phyloP scores from a whole-genome alignment of 2,113 vertebrate species.

The Phaethornis superciliosus region DNA sequence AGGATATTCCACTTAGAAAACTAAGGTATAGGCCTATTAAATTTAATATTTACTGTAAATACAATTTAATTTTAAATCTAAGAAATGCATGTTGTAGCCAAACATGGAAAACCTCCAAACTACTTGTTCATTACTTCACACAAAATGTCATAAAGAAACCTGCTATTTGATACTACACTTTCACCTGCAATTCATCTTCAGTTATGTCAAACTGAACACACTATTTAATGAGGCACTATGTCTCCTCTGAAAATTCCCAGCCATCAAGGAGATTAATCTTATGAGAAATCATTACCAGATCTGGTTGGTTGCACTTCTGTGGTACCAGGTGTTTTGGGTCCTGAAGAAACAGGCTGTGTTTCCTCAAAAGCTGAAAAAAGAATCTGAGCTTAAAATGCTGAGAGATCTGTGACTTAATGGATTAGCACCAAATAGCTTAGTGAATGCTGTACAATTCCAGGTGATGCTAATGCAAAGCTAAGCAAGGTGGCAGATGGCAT shows the following conservation, averaged over 20 bases:
- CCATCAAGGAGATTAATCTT: neutral
- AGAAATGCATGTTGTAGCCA: neutral
- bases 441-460: neutral
- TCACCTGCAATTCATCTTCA: neutral
- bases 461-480: neutral
- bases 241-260: neutral
- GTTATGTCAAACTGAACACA: neutral
- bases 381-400: constrained; percentile 38
- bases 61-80: neutral
- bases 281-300: constrained; percentile 49
- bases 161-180: neutral
- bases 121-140: neutral
- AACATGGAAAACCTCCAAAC: neutral
- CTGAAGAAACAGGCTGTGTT: constrained; percentile 64
- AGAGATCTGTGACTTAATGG: neutral
- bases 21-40: neutral
- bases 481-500: neutral
- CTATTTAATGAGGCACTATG: neutral
- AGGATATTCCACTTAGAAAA: neutral
- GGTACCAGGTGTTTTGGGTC: constrained; percentile 52
- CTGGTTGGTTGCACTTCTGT: constrained; percentile 46
- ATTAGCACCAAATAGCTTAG: neutral
- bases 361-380: constrained; percentile 71
- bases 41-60: neutral
- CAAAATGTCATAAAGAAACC: neutral